Percentiles rank a stretch among this genome's conserved stretches.
These are phyloP conservation scores for Drosophila kuntzei DNA, from an alignment of 2,888 invertebrate genomes.

Conservation along the genomic window DNA sequence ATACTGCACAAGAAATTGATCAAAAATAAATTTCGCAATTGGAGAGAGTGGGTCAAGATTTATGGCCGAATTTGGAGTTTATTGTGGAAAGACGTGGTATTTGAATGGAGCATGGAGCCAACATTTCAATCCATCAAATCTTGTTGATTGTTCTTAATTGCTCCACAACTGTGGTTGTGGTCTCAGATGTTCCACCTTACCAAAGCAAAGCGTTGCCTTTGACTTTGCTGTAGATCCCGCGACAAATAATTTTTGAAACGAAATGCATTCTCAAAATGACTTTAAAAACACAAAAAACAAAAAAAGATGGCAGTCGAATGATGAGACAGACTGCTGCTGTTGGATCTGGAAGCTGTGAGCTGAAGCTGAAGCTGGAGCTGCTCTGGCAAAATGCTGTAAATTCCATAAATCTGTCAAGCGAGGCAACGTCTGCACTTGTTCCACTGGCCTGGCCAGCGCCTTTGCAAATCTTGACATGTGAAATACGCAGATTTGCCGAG, in stretches of 20 bases:
- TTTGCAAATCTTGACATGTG: conserved; percentile 78
- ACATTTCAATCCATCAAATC: conserved; percentile 69
- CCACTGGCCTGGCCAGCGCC: conserved; percentile 54
- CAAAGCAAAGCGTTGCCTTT: conserved; percentile 8
- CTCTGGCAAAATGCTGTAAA: conserved; percentile 72
- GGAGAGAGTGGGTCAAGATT: conserved; percentile 32
- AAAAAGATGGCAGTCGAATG: conserved; percentile 39
- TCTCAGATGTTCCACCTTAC: conserved; percentile 21
- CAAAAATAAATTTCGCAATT: conserved; percentile 2
- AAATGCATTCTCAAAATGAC: conserved; percentile 51
- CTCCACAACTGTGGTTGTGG: conserved; percentile 35
- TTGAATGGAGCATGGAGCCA: conserved; percentile 31
- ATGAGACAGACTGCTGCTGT: conserved; percentile 30
- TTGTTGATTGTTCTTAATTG: conserved; percentile 75
- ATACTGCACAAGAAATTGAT: not conserved
- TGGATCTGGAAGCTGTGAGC: conserved; percentile 14
- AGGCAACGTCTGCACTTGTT: conserved; percentile 78
- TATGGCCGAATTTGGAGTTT: conserved; percentile 2
- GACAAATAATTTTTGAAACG: conserved; percentile 47
- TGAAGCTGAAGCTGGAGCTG: conserved; percentile 35
- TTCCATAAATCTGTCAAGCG: conserved; percentile 83
- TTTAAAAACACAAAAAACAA: conserved; percentile 20
- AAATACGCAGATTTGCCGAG: conserved; percentile 82
- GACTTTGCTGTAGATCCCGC: conserved; percentile 59
- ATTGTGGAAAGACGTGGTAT: conserved; percentile 31